Conservation (phyloP, 2,113 vertebrate genomes). For the Ia io region DNA sequence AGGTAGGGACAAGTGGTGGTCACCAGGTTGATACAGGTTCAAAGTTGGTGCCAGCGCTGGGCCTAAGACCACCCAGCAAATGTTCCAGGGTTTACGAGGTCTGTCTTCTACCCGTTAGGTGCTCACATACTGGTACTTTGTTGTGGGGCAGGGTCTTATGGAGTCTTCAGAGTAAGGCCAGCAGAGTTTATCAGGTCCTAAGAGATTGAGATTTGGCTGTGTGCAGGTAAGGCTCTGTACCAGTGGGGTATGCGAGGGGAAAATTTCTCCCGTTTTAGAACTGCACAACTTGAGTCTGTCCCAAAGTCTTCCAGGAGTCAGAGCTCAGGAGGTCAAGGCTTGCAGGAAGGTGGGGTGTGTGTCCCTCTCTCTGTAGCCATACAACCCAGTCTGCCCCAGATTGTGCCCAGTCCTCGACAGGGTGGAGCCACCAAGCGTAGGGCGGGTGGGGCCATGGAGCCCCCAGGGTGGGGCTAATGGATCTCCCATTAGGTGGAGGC, state of each 20-base stretch:
- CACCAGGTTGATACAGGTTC: too few species aligned
- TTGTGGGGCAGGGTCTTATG: too few species aligned
- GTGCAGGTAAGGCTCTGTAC: too few species aligned
- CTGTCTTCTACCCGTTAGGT: too few species aligned
- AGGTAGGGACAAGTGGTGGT: too few species aligned
- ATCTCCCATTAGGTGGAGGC: background rate
- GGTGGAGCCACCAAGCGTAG: background rate
- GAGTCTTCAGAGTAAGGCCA: too few species aligned
- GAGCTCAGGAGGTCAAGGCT: background rate
- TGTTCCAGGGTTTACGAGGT: too few species aligned
- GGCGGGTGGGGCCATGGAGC: background rate
- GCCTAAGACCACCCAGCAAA: too few species aligned
- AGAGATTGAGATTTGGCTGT: too few species aligned
- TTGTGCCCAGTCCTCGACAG: background rate
- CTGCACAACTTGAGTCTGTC: background rate
- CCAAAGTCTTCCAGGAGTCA: background rate
- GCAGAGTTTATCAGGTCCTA: too few species aligned
- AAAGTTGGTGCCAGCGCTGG: too few species aligned
- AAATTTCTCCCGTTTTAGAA: background rate
- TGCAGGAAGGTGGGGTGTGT: background rate
- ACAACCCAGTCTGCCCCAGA: background rate
- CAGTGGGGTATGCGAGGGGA: background rate
- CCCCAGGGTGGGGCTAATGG: background rate
- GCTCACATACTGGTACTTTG: too few species aligned
- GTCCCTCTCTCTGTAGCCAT: background rate